A percentile compares a stretch with the other conserved stretches of the same genome.
Evolutionary conservation across 2,113 vertebrate species (phyloP).

Genomic region (Microcebus murinus): DNA sequence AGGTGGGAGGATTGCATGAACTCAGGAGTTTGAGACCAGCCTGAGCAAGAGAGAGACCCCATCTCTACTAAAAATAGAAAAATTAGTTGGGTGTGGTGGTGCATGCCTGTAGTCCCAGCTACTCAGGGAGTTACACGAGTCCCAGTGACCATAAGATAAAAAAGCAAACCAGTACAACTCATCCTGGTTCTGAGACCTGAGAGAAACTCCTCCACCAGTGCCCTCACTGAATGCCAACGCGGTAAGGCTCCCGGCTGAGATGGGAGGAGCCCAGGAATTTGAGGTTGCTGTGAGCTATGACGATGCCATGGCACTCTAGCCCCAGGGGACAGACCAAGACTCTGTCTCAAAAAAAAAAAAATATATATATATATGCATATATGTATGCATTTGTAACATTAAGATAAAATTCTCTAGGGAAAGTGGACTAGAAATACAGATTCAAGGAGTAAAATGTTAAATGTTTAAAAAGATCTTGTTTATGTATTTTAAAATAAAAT

Average conservation of each 20-base stretch:
- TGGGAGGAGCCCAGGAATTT: too few relatives aligned
- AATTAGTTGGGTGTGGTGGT: too few relatives aligned
- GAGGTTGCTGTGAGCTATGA: too few relatives aligned
- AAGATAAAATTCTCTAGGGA: not conserved
- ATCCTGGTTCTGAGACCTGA: not conserved
- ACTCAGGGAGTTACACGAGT: not conserved
- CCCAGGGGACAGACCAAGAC: too few relatives aligned
- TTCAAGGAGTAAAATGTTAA: conserved; percentile 3
- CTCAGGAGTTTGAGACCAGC: too few relatives aligned
- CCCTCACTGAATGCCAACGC: not conserved
- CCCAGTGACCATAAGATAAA: conserved; percentile 29
- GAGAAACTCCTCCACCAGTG: not conserved
- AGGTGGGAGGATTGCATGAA: too few relatives aligned
- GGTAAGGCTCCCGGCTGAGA: not conserved
- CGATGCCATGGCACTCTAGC: too few relatives aligned
- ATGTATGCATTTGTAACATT: not conserved
- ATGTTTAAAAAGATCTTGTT: not conserved
- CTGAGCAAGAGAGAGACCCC: too few relatives aligned
- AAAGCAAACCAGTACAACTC: not conserved
- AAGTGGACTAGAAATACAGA: conserved; percentile 15
- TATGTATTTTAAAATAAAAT: conserved; percentile 42
- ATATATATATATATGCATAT: too few relatives aligned
- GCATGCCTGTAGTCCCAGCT: too few relatives aligned
- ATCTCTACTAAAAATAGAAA: too few relatives aligned
- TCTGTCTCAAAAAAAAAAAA: too few relatives aligned